Base-by-base conservation (phyloP, 2,888 invertebrate genomes). In the Auanema sp. region DNA sequence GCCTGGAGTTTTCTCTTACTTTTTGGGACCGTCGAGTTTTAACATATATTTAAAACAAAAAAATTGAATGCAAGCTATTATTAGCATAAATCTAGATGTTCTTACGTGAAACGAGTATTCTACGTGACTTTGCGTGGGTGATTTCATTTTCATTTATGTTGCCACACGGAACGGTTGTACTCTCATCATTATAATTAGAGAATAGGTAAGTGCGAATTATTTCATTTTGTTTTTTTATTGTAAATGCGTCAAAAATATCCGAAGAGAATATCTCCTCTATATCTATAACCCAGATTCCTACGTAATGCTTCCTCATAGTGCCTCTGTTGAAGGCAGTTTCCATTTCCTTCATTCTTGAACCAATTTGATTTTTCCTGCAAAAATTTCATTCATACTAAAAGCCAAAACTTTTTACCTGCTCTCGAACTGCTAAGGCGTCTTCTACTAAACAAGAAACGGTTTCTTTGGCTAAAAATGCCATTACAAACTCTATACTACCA, bases 231-330 rank as follows among this genome's bases (percentile, higher is more conserved):
- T 33, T 33, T 33, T 33, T 33, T 33, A 5, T 33, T 5, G 33
- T 5, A 33, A 33, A 33, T 33, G 3, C 8, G 33, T 52, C 18
- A 41, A n/a, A 40, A 44, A 25, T 43, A 55, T 14, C 63, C 58
- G 47, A 63, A 63, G 8, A 63, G 58, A 23, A 58, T 54, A 25
- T 63, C 51, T 6, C 58, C 54, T 8, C 21, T 44, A 2, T 44
- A 54, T 25, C 63, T 52, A 41, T 47, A 58, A 18, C 25, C 42
- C 14, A 63, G 24, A 58, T 63, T 63, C 23, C 58, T 23, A 23
- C 58, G 53, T 25, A 63, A 44, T 14, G 63, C 63, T 23, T 63
- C 54, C 40, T 63, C 63, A 52, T 58, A 63, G 40, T 63, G 63
- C 2, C 63, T 58, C 16, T 52, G 33, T 47, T 63, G 63, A 50